phyloP scores from a whole-genome alignment of 2,888 invertebrate species.

The Geophilus truncorum region DNA sequence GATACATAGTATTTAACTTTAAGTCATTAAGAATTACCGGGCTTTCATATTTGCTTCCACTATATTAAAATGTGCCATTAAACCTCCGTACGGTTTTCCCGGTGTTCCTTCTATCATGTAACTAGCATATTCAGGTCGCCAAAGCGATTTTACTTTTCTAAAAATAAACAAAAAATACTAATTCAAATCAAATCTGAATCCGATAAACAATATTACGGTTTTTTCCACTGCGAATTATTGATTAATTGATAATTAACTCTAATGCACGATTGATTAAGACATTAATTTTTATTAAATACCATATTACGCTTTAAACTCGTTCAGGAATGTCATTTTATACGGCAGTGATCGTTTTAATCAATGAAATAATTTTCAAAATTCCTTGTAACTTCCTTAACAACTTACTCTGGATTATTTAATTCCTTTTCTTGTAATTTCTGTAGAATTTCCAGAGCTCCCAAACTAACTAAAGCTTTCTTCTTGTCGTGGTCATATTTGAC shows the following conservation, averaged over 20 bases:
- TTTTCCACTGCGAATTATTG: neutral
- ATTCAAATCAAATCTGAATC: neutral
- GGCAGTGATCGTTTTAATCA: too few species aligned
- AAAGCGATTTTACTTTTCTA: slow-evolving; percentile 69
- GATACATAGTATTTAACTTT: neutral
- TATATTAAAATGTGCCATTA: slow-evolving; percentile 93
- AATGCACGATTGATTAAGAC: too few species aligned
- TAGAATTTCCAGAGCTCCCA: slow-evolving; percentile 77
- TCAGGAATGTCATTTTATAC: too few species aligned
- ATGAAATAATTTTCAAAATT: too few species aligned
- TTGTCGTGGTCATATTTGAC: slow-evolving; percentile 87
- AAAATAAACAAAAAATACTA: neutral
- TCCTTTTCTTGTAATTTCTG: slow-evolving; percentile 76
- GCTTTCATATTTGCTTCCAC: slow-evolving; percentile 97
- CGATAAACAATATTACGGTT: too few species aligned
- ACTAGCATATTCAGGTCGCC: slow-evolving; percentile 98
- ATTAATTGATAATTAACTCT: neutral
- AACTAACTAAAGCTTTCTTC: slow-evolving; percentile 73
- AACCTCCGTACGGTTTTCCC: slow-evolving; percentile 77
- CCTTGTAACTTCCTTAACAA: too few species aligned
- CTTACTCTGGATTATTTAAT: slow-evolving; percentile 66
- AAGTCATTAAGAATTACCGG: slow-evolving; percentile 43
- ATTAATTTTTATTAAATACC: too few species aligned
- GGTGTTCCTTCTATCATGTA: slow-evolving; percentile 99
- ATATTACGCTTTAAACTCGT: too few species aligned